These are phyloP conservation scores for Parazoanthus swiftii DNA, from an alignment of 92 coral and sea anemone species.

Conservation along the genomic window DNA sequence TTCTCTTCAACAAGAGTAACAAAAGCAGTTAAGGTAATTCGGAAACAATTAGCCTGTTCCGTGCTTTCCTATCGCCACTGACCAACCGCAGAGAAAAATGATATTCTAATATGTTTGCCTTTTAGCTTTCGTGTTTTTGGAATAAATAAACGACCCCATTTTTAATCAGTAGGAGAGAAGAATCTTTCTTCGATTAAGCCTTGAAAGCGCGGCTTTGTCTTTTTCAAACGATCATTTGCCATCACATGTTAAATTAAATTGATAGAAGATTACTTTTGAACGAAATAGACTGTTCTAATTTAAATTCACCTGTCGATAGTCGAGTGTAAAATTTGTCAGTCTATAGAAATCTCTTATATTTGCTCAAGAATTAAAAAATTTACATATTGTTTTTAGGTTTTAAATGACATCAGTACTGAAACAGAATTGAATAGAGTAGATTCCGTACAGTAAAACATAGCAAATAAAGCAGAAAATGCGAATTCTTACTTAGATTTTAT, in stretches of 20 bases:
- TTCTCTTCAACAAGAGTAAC: background rate
- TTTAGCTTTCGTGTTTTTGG: background rate
- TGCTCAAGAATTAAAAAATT: background rate
- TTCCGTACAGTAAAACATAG: background rate
- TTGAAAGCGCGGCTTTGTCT: background rate
- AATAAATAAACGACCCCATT: background rate
- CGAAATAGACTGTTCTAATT: background rate
- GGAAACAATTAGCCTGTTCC: background rate
- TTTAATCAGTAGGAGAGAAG: background rate
- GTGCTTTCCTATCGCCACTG: background rate
- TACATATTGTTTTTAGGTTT: background rate
- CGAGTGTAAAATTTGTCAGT: background rate
- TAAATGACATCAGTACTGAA: background rate
- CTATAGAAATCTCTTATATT: background rate
- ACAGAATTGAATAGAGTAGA: background rate
- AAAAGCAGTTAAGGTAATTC: background rate
- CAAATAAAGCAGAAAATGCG: background rate
- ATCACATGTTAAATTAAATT: background rate
- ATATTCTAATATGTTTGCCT: background rate
- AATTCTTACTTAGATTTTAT: too few relatives aligned
- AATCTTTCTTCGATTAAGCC: background rate
- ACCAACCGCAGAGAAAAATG: background rate
- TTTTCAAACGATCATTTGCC: background rate
- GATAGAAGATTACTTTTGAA: too few relatives aligned
- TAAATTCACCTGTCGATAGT: background rate